Evolutionary conservation across 2,113 vertebrate genomes (phyloP), one percentile per base, ranked within the genome.

Genomic region (Calidris pugnax): DNA sequence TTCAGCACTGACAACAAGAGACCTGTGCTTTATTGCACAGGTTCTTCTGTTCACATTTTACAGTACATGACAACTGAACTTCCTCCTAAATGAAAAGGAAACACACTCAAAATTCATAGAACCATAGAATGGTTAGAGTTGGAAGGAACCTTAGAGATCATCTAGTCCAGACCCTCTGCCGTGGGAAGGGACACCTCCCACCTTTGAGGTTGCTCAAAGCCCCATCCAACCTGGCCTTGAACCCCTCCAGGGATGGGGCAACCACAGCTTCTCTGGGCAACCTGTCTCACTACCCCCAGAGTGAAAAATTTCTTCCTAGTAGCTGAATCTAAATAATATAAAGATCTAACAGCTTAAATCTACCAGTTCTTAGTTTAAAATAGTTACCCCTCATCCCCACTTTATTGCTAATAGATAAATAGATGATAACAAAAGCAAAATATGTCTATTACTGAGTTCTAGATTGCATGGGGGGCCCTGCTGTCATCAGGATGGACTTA

Each of bases 391-490:
- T 45, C 28, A 13, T 23, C 28, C 22, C 43, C 10, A 0, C 3
- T 37, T n/a, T 64, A 45, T 4, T 35, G 12, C 62, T 47, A 39
- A 23, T 3, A 21, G 23, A 23, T 14, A 88, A 89, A 77, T 0
- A 50, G 17, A 55, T 14, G 27, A 19, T 8, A 63, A 85, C 14
- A n/a, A 55, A 56, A 91, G 16, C 1, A 1, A 89, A 82, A 33
- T 15, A 9, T 16, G 17, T 18, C 50, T 33, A 4, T 41, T 10
- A 21, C 4, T 22, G 51, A 81, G 59, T 12, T 78, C 28, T 10
- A 30, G 47, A 32, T 33, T 18, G 28, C 0, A 0, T 30, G 35
- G 50, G 85, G 48, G 53, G 10, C 16, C 47, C 15, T 0, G 2
- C n/a, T 79, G 43, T 32, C 63, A 83, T 16, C 50, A 71, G 72